A percentile compares a stretch with the other conserved stretches of the same genome.
These are phyloP conservation scores for Pogonognathellus flavescens DNA, from an alignment of 1,140 invertebrate species.

Conservation along the genomic window DNA sequence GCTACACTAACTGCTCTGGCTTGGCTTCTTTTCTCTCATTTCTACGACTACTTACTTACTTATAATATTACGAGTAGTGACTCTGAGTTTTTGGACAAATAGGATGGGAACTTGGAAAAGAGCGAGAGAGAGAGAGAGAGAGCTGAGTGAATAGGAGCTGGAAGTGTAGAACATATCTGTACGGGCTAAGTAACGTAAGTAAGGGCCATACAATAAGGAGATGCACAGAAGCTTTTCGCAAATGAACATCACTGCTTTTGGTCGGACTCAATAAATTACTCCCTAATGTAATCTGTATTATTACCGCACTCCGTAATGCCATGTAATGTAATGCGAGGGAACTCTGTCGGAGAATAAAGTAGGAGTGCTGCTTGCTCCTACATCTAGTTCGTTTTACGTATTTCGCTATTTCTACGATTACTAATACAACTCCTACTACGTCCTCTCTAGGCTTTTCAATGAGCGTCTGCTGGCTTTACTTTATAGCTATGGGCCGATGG, in stretches of 20 bases:
- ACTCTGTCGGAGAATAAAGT: constrained; percentile 43
- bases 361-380: constrained; percentile 4
- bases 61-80: neutral
- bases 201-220: constrained; percentile 46
- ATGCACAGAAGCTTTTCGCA: constrained; percentile 63
- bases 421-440: neutral
- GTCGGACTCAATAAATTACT: constrained; percentile 67
- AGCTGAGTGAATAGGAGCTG: neutral
- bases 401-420: neutral
- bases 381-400: constrained; percentile 8
- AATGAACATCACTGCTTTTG: constrained; percentile 62
- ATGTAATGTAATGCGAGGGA: constrained; percentile 48
- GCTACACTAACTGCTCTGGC: neutral
- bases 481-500: constrained; percentile 16
- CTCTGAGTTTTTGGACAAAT: constrained; percentile 24
- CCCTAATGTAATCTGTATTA: constrained; percentile 67
- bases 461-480: constrained; percentile 55
- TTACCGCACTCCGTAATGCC: constrained; percentile 63
- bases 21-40: constrained; percentile 39
- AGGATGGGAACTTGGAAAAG: neutral
- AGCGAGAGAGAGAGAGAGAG: neutral
- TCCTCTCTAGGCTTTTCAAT: constrained; percentile 55
- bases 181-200: neutral
- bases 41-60: constrained; percentile 15
- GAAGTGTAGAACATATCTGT: neutral